Evolutionary conservation across 2,888 invertebrate species (phyloP), one percentile per base, ranked within the genome.

Genomic region (Gryllus longicercus): DNA sequence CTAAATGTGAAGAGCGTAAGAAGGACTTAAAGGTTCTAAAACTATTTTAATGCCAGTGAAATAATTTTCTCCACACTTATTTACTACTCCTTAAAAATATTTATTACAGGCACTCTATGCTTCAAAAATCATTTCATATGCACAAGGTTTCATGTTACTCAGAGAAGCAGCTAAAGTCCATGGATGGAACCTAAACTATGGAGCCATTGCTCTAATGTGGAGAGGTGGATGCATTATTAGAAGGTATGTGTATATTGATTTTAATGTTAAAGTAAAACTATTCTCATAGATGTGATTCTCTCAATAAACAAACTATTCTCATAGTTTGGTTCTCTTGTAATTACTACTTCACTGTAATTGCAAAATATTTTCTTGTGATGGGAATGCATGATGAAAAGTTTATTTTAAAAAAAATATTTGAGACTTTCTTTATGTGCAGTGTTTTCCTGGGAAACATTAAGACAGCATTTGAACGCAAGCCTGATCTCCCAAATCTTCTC

Each of bases 151-250:
- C 86, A 98, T 98, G 98, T 88, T 98, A 83, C 89, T 98, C 85
- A 90, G 96, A 76, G 96, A 97, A 87, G 97, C 98, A 18, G 98
- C 98, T 18, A 92, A 93, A 86, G 92, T 95, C 84, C 93, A 96
- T 86, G 91, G 93, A 11, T 99, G 99, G 99, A 93, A 96, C 83
- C 89, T 99, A 82, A 99, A 99, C 89, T 97, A 98, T 85, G 99
- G 99, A 78, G 96, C 96, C 80, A 98, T 99, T 83, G 99, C 99
- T 2, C 89, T 99, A 76, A 99, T 99, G 99, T 99, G 99, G 99
- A 92, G 99, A 82, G 98, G 98, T 21, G 99, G 99, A n/a, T 99
- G 98, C 87, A 99, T 99, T 85, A 99, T 98, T 85, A 91, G 98
- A 86, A 96, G 96, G 93, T 90, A 50, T 16, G 51, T 23, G 23